A percentile compares a stretch with the other conserved stretches of the same genome.
phyloP scores from a whole-genome alignment of 2,113 vertebrate species.

The Aphelocoma coerulescens region DNA sequence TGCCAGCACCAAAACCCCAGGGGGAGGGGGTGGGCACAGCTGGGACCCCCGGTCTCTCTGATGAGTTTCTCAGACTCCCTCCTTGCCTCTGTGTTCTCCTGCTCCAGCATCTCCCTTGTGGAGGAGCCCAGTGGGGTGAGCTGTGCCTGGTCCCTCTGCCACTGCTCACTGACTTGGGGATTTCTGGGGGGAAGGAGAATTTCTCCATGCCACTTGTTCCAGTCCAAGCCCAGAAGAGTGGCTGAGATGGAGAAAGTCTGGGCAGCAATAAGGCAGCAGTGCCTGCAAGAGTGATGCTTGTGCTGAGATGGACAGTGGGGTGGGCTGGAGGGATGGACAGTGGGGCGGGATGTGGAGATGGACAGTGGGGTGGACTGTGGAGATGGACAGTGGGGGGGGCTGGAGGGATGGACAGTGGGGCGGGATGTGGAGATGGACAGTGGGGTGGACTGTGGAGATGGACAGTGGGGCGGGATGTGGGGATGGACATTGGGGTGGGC shows the following conservation, averaged over 20 bases:
- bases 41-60: background rate
- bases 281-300: background rate
- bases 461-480: background rate
- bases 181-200: background rate
- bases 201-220: background rate
- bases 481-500: background rate
- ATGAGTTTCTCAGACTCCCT: background rate
- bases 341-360: background rate
- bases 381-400: too few relatives aligned
- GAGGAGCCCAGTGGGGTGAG: background rate
- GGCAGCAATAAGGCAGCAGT: accelerated
- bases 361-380: too few relatives aligned
- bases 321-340: too few relatives aligned
- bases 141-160: background rate
- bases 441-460: background rate
- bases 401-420: too few relatives aligned
- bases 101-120: background rate
- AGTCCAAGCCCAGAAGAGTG: background rate
- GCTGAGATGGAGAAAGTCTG: background rate
- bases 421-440: background rate
- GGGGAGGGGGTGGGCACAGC: background rate
- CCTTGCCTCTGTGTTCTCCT: background rate
- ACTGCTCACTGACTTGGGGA: background rate
- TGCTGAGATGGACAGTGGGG: background rate
- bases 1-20: background rate